Conservation (phyloP, 2,888 invertebrate species). For the Oscheius sp. region DNA sequence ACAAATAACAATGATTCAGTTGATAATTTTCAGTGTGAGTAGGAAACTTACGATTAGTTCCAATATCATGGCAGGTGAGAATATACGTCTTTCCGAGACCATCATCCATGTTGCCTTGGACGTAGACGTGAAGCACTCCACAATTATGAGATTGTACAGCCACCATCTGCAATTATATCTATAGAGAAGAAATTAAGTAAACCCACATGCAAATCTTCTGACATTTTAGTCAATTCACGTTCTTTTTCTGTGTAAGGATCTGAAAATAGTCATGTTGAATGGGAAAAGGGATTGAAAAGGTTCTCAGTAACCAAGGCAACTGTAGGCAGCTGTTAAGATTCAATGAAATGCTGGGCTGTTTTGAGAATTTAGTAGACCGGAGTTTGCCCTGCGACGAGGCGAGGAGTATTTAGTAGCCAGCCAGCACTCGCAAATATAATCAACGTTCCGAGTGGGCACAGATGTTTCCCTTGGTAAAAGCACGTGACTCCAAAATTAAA, state of each 20-base stretch:
- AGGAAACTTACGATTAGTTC: conserved; percentile 75
- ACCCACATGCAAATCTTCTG: conserved; percentile 23
- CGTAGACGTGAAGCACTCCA: conserved; percentile 53
- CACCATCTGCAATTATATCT: conserved; percentile 45
- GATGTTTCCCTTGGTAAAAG: conserved; percentile 20
- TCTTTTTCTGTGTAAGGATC: conserved; percentile 20
- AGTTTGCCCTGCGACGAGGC: neutral
- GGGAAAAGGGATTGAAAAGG: neutral
- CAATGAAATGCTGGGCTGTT: neutral
- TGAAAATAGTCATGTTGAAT: conserved; percentile 15
- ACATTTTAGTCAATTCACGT: conserved; percentile 24
- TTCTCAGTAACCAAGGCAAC: conserved; percentile 14
- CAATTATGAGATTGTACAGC: conserved; percentile 55
- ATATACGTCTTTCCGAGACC: conserved; percentile 80
- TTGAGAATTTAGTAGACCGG: neutral
- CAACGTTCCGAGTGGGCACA: conserved; percentile 19
- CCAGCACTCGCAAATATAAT: conserved; percentile 25
- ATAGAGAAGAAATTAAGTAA: neutral
- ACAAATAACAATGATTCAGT: too few relatives aligned
- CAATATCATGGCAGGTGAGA: conserved; percentile 87
- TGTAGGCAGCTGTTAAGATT: conserved; percentile 6
- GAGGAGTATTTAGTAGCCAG: conserved; percentile 6
- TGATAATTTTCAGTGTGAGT: too few relatives aligned
- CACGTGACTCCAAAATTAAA: neutral
- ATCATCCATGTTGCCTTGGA: conserved; percentile 58